Conservation (phyloP, 2,113 vertebrate genomes). For the Neolamprologus variostigma region DNA sequence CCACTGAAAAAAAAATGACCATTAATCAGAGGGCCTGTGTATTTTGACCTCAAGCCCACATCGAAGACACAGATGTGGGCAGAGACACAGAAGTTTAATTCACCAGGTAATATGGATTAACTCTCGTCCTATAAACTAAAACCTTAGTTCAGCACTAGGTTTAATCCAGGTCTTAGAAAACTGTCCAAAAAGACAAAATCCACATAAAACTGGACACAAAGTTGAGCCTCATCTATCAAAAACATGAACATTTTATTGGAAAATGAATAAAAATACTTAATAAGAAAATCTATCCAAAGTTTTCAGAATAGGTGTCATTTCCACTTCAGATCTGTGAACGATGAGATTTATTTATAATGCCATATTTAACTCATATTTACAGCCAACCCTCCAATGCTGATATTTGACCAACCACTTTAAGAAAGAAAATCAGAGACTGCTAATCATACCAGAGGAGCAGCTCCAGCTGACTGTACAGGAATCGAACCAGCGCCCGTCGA, state of each 20-base stretch:
- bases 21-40: background rate
- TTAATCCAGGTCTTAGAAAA: background rate
- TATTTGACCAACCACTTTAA: background rate
- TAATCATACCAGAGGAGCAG: constrained; percentile 54
- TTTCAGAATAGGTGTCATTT: background rate
- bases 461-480: constrained; percentile 67
- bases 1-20: background rate
- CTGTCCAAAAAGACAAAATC: background rate
- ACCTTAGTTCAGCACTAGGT: rapidly evolving
- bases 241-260: rapidly evolving
- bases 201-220: background rate
- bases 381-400: background rate
- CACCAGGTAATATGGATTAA: background rate
- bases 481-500: constrained; percentile 67
- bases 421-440: background rate
- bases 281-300: rapidly evolving
- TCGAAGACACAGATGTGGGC: rapidly evolving
- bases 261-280: background rate
- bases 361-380: background rate
- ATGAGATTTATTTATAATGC: background rate
- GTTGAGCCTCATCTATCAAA: background rate
- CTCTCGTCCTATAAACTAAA: rapidly evolving
- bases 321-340: background rate
- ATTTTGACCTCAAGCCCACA: background rate
- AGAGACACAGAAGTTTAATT: background rate